phyloP scores from a whole-genome alignment of 1,140 invertebrate genomes.

The Diplogasteroides magnus region DNA sequence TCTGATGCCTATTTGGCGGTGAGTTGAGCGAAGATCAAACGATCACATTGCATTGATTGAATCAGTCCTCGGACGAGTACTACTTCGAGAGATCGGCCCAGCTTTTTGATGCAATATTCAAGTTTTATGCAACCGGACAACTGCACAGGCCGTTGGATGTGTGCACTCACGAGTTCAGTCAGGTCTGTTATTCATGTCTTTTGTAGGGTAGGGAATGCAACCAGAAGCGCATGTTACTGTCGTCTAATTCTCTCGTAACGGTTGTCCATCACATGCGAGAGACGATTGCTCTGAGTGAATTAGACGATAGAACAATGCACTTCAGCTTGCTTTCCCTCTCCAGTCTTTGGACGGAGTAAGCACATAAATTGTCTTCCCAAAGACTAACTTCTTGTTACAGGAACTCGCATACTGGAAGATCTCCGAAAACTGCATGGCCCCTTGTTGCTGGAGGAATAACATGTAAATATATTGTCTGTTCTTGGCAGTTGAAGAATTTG shows the following conservation, averaged over 20 bases:
- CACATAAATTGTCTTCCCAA: too few species aligned
- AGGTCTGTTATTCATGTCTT: conserved; percentile 2
- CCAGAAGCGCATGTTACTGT: too few species aligned
- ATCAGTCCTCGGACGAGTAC: conserved; percentile 33
- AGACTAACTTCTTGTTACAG: too few species aligned
- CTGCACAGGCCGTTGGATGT: conserved; percentile 26
- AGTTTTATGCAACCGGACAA: conserved; percentile 36
- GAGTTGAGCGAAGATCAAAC: background rate
- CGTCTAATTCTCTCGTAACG: too few species aligned
- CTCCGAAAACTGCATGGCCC: conserved; percentile 19
- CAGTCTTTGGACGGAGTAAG: too few species aligned
- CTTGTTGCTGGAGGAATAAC: conserved; percentile 22
- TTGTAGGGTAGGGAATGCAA: background rate
- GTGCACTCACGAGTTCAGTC: conserved; percentile 10
- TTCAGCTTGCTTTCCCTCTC: too few species aligned
- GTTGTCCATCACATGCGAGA: too few species aligned
- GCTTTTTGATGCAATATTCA: conserved; percentile 34
- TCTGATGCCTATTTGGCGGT: conserved; percentile 24
- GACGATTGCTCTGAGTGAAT: too few species aligned
- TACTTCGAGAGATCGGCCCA: conserved; percentile 35
- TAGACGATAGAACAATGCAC: too few species aligned
- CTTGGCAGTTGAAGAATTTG: too few species aligned
- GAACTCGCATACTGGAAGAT: conserved; percentile 27
- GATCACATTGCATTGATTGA: background rate
- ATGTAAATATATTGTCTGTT: conserved; percentile 14